A percentile compares a stretch with the other conserved stretches of the same genome.
Conservation (phyloP, 1,140 invertebrate species). For the Branchinecta lindahli region DNA sequence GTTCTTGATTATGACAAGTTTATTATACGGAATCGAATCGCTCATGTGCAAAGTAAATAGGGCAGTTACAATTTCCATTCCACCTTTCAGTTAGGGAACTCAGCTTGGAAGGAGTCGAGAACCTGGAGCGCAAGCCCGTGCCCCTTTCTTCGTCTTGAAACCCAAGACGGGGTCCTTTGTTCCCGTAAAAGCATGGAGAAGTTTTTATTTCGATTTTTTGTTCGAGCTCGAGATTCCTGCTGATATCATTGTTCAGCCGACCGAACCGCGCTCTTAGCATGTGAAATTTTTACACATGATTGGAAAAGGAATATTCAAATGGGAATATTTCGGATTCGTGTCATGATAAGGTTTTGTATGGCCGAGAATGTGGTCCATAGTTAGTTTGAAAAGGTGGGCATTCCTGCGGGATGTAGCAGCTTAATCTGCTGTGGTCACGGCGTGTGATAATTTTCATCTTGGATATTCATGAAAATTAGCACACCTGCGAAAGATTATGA, state of each 20-base stretch:
- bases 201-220: not conserved
- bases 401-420: not conserved
- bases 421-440: too few species aligned
- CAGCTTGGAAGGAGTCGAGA: not conserved
- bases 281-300: constrained; percentile 9
- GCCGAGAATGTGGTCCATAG: not conserved
- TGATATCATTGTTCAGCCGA: not conserved
- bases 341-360: not conserved
- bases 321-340: not conserved
- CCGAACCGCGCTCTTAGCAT: not conserved
- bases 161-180: not conserved
- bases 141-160: not conserved
- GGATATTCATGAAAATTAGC: too few species aligned
- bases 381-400: not conserved
- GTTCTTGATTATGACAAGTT: constrained; percentile 7
- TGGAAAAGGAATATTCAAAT: not conserved
- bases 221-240: not conserved
- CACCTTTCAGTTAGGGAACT: not conserved
- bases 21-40: constrained; percentile 8
- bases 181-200: not conserved
- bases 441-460: too few species aligned
- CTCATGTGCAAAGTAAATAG: constrained; percentile 9
- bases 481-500: too few species aligned
- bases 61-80: not conserved
- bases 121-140: not conserved